Conservation (phyloP, 2,113 vertebrate species). For the Oenanthe melanoleuca region DNA sequence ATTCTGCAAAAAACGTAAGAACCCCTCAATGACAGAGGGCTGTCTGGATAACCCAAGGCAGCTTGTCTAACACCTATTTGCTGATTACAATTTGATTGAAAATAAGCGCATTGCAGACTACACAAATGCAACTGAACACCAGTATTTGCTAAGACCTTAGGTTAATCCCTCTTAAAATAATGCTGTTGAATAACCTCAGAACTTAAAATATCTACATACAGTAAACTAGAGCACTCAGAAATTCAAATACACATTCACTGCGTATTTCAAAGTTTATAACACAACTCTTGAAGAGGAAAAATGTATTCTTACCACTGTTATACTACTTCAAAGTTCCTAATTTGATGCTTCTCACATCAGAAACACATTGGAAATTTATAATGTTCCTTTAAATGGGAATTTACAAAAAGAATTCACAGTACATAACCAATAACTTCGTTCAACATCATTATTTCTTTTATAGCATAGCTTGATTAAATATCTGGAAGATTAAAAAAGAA, state of each 20-base stretch:
- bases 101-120: neutral
- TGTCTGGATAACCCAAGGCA: neutral
- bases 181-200: neutral
- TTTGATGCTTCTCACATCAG: neutral
- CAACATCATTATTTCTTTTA: neutral
- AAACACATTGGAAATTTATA: neutral
- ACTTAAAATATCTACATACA: neutral
- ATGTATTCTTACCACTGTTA: neutral
- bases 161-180: constrained; percentile 8
- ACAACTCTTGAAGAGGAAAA: neutral
- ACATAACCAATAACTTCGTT: neutral
- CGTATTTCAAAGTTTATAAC: neutral
- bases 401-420: neutral
- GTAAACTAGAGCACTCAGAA: neutral
- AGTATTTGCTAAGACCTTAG: neutral
- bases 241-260: neutral
- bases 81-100: neutral
- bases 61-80: neutral
- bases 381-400: neutral
- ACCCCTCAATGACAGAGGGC: neutral
- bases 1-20: neutral
- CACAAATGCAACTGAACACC: neutral
- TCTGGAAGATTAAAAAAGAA: neutral
- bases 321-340: neutral
- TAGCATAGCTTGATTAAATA: neutral